A percentile compares a stretch with the other conserved stretches of the same genome.
phyloP scores from a whole-genome alignment of 1,140 invertebrate genomes.

The Orchestia grillus region DNA sequence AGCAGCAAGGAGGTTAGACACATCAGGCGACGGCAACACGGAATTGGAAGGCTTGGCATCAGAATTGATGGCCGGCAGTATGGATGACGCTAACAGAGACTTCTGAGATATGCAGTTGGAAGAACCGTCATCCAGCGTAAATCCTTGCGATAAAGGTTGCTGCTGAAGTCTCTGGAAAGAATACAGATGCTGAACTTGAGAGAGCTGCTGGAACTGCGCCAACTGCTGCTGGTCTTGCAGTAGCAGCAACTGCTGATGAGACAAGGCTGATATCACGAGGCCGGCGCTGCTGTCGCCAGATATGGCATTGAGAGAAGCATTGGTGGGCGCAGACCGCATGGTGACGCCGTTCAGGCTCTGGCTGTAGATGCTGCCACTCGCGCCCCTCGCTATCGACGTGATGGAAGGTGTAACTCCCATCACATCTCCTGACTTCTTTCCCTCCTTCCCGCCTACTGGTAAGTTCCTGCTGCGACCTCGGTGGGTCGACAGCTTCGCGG shows the following conservation, averaged over 20 bases:
- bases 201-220: conserved; percentile 33
- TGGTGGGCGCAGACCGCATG: not conserved
- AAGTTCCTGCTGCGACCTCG: not conserved
- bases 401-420: not conserved
- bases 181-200: conserved; percentile 36
- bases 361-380: conserved; percentile 27
- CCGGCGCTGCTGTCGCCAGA: not conserved
- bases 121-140: not conserved
- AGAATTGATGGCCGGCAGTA: not conserved
- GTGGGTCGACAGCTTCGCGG: not conserved
- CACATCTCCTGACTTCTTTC: not conserved
- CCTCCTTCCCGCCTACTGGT: not conserved
- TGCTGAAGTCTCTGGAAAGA: conserved; percentile 13
- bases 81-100: not conserved
- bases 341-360: conserved; percentile 25
- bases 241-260: conserved; percentile 29
- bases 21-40: not conserved
- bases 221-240: conserved; percentile 44
- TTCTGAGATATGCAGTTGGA: not conserved
- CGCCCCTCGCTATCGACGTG: not conserved
- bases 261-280: not conserved
- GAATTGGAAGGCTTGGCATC: not conserved
- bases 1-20: not conserved
- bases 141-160: not conserved
- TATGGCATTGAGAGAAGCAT: not conserved